Evolutionary conservation across 2,888 invertebrate genomes (phyloP).

Genomic region (Tetranychus truncatus): DNA sequence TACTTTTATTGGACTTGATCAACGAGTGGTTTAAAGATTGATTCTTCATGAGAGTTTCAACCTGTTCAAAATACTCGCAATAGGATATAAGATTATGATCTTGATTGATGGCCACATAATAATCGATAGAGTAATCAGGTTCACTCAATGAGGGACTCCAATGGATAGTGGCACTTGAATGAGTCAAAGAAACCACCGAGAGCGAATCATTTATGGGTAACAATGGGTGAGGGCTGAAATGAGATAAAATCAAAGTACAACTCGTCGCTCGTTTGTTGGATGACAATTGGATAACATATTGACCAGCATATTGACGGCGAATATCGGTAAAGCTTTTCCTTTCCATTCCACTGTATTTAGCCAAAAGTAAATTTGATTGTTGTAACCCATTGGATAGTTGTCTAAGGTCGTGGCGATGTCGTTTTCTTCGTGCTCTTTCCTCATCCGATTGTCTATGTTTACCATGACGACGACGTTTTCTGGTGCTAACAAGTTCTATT

Average conservation of each 20-base stretch:
- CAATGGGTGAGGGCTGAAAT: neutral
- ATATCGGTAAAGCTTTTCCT: neutral
- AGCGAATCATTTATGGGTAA: neutral
- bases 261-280: neutral
- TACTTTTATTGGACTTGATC: neutral
- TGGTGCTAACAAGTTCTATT: neutral
- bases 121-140: conserved; percentile 29
- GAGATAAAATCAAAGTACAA: neutral
- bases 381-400: neutral
- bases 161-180: conserved; percentile 19
- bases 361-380: neutral
- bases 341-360: neutral
- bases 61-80: neutral
- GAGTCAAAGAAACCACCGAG: neutral
- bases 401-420: neutral
- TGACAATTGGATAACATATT: neutral
- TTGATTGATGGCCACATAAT: conserved; percentile 35
- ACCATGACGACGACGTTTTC: neutral
- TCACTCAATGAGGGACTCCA: conserved; percentile 28
- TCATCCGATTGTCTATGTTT: neutral
- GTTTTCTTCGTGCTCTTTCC: neutral
- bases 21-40: neutral
- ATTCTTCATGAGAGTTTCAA: neutral
- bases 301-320: neutral
- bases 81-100: neutral